Conservation (phyloP, 2,113 vertebrate genomes). For the Cacatua alba region DNA sequence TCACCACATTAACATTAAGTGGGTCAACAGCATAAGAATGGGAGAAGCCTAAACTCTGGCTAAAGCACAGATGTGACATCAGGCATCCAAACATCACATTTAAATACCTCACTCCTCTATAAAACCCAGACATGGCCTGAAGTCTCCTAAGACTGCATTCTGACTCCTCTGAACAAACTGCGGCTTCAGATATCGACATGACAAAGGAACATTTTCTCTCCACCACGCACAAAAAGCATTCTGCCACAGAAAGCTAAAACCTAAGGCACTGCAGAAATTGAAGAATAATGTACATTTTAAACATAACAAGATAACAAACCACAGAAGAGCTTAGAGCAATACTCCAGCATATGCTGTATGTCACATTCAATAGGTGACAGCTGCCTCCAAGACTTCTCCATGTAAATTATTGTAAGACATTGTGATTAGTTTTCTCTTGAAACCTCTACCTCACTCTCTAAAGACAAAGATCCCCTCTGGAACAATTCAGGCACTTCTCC, state of each 20-base stretch:
- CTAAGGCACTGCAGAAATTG: background rate
- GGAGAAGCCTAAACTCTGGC: background rate
- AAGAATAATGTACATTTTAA: conserved; percentile 5
- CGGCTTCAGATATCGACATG: background rate
- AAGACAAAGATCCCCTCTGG: background rate
- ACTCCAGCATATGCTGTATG: background rate
- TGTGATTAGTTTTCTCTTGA: background rate
- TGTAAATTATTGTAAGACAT: background rate
- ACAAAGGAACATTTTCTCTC: background rate
- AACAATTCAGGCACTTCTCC: background rate
- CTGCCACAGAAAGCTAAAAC: background rate
- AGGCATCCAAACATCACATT: background rate
- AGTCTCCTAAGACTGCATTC: background rate
- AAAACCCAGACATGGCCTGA: background rate
- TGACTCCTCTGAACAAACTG: background rate
- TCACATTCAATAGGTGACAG: background rate
- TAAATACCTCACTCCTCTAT: background rate
- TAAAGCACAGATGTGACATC: background rate
- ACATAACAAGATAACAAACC: background rate
- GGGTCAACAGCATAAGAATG: background rate
- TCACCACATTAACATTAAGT: background rate
- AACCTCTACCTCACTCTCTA: background rate
- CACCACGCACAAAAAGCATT: background rate
- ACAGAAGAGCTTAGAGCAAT: background rate
- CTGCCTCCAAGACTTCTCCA: background rate